phyloP scores from a whole-genome alignment of 2,113 vertebrate species.

The Leiothrix lutea region DNA sequence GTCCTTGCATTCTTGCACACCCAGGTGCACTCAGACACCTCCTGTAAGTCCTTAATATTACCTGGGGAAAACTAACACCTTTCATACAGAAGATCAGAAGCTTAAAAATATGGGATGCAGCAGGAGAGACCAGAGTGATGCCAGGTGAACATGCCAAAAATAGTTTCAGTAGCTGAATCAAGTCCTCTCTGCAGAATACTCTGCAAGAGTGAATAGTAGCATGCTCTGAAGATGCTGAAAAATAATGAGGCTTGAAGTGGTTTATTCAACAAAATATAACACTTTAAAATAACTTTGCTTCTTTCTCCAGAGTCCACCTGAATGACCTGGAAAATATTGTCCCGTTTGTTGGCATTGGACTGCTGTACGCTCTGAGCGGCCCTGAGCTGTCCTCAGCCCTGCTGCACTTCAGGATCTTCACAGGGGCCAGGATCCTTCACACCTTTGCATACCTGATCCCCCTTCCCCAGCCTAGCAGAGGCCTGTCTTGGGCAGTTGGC shows the following conservation, averaged over 20 bases:
- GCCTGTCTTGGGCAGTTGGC: conserved; percentile 70
- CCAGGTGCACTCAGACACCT: not conserved
- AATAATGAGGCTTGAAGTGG: not conserved
- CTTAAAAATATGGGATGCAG: not conserved
- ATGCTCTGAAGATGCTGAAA: not conserved
- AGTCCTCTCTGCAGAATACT: not conserved
- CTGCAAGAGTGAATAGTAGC: not conserved
- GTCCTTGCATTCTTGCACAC: not conserved
- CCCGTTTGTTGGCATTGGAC: conserved; percentile 84
- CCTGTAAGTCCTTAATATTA: not conserved
- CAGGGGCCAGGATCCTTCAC: conserved; percentile 77
- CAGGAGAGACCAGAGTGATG: not conserved
- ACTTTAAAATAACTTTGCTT: not conserved
- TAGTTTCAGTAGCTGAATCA: not conserved
- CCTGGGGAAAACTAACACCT: not conserved
- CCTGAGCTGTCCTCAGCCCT: conserved; percentile 79
- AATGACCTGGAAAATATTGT: conserved; percentile 95
- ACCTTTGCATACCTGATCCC: conserved; percentile 77
- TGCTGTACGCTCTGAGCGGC: conserved; percentile 83
- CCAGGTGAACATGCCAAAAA: not conserved
- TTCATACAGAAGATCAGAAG: not conserved
- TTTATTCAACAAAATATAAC: not conserved
- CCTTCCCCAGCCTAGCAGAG: conserved; percentile 88
- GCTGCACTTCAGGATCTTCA: conserved; percentile 87
- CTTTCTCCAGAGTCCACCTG: conserved; percentile 80